phyloP scores from a whole-genome alignment of 2,888 invertebrate species.

The Sinelater perroti region DNA sequence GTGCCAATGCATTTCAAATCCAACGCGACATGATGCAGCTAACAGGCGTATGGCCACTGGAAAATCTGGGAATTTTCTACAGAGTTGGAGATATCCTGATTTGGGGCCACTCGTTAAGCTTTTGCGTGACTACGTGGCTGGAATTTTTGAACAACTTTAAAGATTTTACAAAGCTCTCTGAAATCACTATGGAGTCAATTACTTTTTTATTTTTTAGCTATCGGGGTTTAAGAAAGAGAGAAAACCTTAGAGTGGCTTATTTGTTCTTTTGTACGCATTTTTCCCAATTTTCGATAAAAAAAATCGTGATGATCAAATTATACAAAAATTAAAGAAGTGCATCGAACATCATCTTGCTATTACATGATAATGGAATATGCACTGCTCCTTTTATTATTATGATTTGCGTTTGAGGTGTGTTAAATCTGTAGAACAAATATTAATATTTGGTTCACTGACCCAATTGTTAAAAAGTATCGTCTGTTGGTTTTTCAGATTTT shows the following conservation, averaged over 20 bases:
- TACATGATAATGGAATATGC: constrained; percentile 3
- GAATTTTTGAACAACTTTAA: constrained; percentile 17
- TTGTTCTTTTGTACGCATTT: constrained; percentile 24
- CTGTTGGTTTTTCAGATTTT: too few relatives aligned
- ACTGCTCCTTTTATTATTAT: too few relatives aligned
- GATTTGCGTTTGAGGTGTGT: constrained; percentile 27
- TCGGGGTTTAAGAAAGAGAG: constrained; percentile 10
- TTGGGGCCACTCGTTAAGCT: constrained; percentile 7
- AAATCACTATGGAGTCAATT: constrained; percentile 26
- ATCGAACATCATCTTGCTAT: constrained; percentile 31
- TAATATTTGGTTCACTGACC: constrained; percentile 27
- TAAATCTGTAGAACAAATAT: constrained; percentile 27
- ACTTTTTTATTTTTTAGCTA: constrained; percentile 16
- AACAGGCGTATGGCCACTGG: constrained; percentile 26
- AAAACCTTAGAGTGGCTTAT: constrained; percentile 13
- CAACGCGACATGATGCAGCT: constrained; percentile 16
- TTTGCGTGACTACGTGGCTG: constrained; percentile 22
- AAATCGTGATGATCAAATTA: too few relatives aligned
- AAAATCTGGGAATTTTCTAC: constrained; percentile 8
- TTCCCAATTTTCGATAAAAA: too few relatives aligned
- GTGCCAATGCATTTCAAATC: constrained; percentile 15
- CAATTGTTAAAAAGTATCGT: constrained; percentile 35
- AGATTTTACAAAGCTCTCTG: constrained; percentile 29
- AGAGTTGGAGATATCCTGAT: not conserved
- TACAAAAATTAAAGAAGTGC: constrained; percentile 20